Conservation (phyloP, 2,888 invertebrate genomes). For the Plagodis dolabraria region DNA sequence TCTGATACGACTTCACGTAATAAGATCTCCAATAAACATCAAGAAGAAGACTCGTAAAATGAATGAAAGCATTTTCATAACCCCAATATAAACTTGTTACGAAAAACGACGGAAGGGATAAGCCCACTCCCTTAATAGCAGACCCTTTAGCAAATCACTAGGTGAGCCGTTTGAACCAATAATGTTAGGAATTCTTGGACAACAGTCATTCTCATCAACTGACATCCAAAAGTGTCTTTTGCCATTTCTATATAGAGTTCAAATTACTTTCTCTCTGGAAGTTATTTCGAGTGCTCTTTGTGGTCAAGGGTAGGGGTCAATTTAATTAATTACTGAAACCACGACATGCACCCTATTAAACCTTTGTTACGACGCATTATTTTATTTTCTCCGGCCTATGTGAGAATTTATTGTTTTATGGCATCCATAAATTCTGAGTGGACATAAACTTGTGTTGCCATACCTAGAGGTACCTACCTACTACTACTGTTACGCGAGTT, state of each 20-base stretch:
- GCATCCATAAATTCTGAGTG: slow-evolving; percentile 34
- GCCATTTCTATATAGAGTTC: slow-evolving; percentile 49
- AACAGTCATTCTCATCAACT: slow-evolving; percentile 48
- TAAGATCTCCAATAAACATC: slow-evolving; percentile 15
- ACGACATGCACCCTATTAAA: slow-evolving; percentile 72
- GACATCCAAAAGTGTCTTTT: slow-evolving; percentile 48
- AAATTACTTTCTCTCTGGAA: slow-evolving; percentile 48
- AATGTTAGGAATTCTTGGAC: slow-evolving; percentile 67
- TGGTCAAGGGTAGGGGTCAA: slow-evolving; percentile 69
- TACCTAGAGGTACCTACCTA: not conserved
- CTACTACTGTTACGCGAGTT: too few relatives aligned
- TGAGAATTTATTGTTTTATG: slow-evolving; percentile 50
- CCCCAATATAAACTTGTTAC: slow-evolving; percentile 57
- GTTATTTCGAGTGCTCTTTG: slow-evolving; percentile 51
- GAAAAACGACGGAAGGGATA: slow-evolving; percentile 51
- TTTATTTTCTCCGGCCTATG: slow-evolving; percentile 54
- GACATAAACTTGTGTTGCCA: slow-evolving; percentile 16
- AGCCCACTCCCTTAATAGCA: slow-evolving; percentile 58
- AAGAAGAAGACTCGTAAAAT: slow-evolving; percentile 21
- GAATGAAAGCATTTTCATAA: slow-evolving; percentile 40
- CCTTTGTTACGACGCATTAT: slow-evolving; percentile 67
- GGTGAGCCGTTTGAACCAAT: slow-evolving; percentile 63
- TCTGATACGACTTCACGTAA: slow-evolving; percentile 11
- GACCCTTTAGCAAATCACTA: slow-evolving; percentile 67
- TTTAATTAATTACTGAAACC: slow-evolving; percentile 75